A percentile compares a stretch with the other conserved stretches of the same genome.
Evolutionary conservation across 2,888 invertebrate genomes (phyloP).

Genomic region (Rhyacophila evoluta): DNA sequence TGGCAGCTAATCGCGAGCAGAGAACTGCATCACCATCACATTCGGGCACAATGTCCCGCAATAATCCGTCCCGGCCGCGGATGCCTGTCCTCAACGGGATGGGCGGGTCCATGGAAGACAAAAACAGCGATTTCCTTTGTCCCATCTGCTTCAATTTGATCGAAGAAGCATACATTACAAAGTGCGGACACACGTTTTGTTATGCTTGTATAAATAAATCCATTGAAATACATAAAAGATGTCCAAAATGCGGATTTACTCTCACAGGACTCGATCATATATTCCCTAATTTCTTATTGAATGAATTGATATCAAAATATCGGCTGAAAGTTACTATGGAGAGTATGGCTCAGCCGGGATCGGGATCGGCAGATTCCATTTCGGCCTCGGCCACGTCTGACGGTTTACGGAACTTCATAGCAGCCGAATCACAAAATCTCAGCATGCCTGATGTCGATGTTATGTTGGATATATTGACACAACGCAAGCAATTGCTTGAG

Average conservation of each 20-base stretch:
- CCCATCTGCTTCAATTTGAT: conserved; percentile 92
- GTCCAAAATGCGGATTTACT: conserved; percentile 86
- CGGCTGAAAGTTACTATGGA: conserved; percentile 63
- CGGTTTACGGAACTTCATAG: conserved; percentile 74
- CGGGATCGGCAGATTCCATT: conserved; percentile 58
- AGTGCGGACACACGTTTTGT: conserved; percentile 94
- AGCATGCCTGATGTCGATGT: conserved; percentile 84
- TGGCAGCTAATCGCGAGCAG: conserved; percentile 61
- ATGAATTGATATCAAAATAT: conserved; percentile 83
- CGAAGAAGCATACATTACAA: conserved; percentile 90
- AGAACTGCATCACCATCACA: conserved; percentile 64
- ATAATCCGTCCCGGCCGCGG: conserved; percentile 57
- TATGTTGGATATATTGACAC: conserved; percentile 82
- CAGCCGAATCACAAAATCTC: conserved; percentile 78
- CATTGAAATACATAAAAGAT: conserved; percentile 76
- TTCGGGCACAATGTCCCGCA: conserved; percentile 63
- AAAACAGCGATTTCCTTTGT: conserved; percentile 75
- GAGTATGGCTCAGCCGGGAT: conserved; percentile 53
- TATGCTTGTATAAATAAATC: conserved; percentile 81
- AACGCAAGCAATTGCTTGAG: conserved; percentile 83
- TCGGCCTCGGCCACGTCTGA: conserved; percentile 64
- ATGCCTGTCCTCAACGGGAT: conserved; percentile 72
- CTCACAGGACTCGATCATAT: conserved; percentile 79
- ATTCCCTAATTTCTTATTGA: conserved; percentile 88
- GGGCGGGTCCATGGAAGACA: conserved; percentile 75